Evolutionary conservation across 2,888 invertebrate genomes (phyloP), one percentile per base, ranked within the genome.

Genomic region (Ptychoptera contaminata): DNA sequence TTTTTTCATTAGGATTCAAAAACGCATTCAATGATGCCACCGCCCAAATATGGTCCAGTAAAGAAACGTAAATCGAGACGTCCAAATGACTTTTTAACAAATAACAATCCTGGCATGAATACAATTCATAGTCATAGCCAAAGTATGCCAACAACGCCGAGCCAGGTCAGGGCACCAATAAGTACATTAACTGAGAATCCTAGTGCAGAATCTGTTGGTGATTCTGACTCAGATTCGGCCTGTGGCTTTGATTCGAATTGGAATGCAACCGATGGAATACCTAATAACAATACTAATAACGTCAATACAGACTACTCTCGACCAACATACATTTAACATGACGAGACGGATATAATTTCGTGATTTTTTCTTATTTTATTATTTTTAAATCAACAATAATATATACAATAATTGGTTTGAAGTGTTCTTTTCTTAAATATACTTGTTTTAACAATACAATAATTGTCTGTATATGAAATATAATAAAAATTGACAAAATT

Each of bases 161-260:
- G 77, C 55, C 76, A 77, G 65, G 56, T 65, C 12, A 61, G 71
- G 43, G 65, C 67, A 11, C 55, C 63, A 31, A 54, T 58, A 32
- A 51, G 56, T 6, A 55, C 58, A 47, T 35, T 50, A 31, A 36
- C 44, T 15, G 51, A 56, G 50, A 44, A 53, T 47, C 48, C 48
- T 44, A 50, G 50, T 32, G 46, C 47, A 43, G 47, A 65, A 52
- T 23, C 59, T 62, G 62, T 63, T 59, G 71, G 73, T 12, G 87
- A 87, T 58, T 86, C 87, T 0, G 90, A 91, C 61, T 90, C 88
- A 0, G 90, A 91, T 59, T 77, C 83, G 1, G 88, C 87, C 1
- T 87, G 83, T 52, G 90, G 90, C 1, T 91, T 91, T 60, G 88
- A 79, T 55, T 75, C 78, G 1, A 73, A 76, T 46, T 84, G 83